phyloP scores from a whole-genome alignment of 2,113 vertebrate genomes.

The Siniperca chuatsi region DNA sequence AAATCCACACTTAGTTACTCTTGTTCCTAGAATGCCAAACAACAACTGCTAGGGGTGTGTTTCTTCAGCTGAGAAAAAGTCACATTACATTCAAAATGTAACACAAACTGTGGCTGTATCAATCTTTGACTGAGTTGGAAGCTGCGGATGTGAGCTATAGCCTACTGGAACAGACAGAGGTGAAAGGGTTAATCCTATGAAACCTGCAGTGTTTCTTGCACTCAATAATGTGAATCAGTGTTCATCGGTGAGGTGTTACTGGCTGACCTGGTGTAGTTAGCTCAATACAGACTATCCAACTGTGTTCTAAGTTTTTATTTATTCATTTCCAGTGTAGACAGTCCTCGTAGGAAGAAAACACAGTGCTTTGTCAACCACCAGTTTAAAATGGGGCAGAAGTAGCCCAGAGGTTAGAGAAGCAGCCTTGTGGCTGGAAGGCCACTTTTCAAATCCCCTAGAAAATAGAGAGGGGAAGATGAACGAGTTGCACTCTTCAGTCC shows the following conservation, averaged over 20 bases:
- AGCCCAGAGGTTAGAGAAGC: not conserved
- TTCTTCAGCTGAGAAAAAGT: not conserved
- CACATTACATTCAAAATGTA: not conserved
- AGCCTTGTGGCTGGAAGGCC: not conserved
- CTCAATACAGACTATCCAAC: not conserved
- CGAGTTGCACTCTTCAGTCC: not conserved
- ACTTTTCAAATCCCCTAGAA: constrained; percentile 12
- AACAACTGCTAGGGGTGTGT: not conserved
- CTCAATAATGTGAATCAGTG: not conserved
- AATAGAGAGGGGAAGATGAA: constrained; percentile 21
- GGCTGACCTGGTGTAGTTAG: not conserved
- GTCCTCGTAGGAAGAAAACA: not conserved
- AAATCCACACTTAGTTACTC: not conserved
- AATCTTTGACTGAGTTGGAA: not conserved
- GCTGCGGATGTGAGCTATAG: not conserved
- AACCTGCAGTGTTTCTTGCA: constrained; percentile 11
- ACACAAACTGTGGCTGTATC: not conserved
- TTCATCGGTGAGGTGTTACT: not conserved
- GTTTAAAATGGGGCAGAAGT: not conserved
- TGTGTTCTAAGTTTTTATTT: not conserved
- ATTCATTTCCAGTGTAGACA: not conserved
- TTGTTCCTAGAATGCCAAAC: constrained; percentile 7
- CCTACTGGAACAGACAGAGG: not conserved
- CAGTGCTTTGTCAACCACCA: not conserved
- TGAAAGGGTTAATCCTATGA: not conserved